Percentiles rank a stretch among this genome's conserved stretches.
phyloP scores from a whole-genome alignment of 2,888 invertebrate genomes.

The Acleris literana region DNA sequence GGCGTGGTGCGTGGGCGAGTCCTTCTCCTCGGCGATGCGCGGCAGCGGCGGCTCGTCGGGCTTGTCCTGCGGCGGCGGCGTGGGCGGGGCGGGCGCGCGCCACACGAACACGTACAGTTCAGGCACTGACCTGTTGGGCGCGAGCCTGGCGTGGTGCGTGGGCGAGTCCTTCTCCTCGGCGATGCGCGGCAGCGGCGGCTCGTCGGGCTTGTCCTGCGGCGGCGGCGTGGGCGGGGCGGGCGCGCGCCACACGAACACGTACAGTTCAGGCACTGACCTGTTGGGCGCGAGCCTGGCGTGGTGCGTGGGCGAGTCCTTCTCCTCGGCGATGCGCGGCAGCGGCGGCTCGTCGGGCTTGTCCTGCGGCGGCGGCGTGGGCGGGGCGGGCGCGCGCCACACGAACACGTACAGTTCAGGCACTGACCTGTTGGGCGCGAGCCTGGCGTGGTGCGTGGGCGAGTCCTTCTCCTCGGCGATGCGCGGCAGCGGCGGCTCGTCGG shows the following conservation, averaged over 20 bases:
- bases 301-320: constrained; percentile 92
- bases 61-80: constrained; percentile 68
- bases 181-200: constrained; percentile 83
- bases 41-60: constrained; percentile 66
- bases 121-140: too few relatives aligned
- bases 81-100: constrained; percentile 62
- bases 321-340: constrained; percentile 89
- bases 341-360: constrained; percentile 74
- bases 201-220: constrained; percentile 64
- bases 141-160: constrained; percentile 78
- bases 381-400: constrained; percentile 59
- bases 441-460: constrained; percentile 86
- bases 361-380: constrained; percentile 67
- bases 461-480: constrained; percentile 95
- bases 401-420: too few relatives aligned
- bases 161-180: constrained; percentile 95
- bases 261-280: too few relatives aligned
- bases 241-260: constrained; percentile 59
- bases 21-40: constrained; percentile 94
- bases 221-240: constrained; percentile 69
- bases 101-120: too few relatives aligned
- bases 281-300: constrained; percentile 50
- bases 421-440: constrained; percentile 24
- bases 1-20: constrained; percentile 87
- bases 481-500: constrained; percentile 65